These are phyloP conservation scores for Chiloscyllium punctatum DNA, from an alignment of 2,797 vertebrate genomes.

Conservation along the genomic window DNA sequence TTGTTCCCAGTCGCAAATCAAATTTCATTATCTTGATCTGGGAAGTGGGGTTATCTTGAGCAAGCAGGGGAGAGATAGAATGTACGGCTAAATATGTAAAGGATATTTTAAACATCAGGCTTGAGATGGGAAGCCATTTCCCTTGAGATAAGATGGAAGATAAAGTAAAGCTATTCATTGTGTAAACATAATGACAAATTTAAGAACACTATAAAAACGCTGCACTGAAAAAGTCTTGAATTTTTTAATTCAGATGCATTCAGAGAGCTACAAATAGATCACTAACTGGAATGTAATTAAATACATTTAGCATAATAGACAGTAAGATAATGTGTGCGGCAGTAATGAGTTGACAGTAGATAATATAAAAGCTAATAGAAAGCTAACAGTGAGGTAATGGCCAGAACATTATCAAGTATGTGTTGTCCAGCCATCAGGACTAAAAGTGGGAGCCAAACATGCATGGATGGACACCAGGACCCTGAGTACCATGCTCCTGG, in stretches of 20 bases:
- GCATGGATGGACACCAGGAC: no score
- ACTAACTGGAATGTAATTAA: background rate
- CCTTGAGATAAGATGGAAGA: background rate
- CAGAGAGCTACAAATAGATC: background rate
- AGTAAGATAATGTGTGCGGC: background rate
- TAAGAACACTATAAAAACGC: background rate
- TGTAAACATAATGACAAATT: background rate
- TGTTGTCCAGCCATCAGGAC: background rate
- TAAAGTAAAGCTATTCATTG: background rate
- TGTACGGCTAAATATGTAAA: background rate
- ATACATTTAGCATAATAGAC: background rate
- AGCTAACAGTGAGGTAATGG: background rate
- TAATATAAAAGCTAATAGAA: background rate
- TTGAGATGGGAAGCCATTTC: background rate
- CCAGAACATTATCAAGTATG: background rate
- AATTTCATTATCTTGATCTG: slow-evolving; percentile 28
- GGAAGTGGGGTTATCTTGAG: slow-evolving; percentile 9
- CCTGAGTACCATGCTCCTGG: background rate
- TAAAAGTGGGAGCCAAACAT: background rate
- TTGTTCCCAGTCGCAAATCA: slow-evolving; percentile 31
- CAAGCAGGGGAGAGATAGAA: background rate
- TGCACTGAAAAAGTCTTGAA: no score
- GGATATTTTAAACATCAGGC: background rate
- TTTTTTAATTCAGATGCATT: background rate
- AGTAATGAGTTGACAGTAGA: background rate